Conservation (phyloP, 30 jellyfish, hydroid and myxozoan species). For the Pelagia noctiluca region DNA sequence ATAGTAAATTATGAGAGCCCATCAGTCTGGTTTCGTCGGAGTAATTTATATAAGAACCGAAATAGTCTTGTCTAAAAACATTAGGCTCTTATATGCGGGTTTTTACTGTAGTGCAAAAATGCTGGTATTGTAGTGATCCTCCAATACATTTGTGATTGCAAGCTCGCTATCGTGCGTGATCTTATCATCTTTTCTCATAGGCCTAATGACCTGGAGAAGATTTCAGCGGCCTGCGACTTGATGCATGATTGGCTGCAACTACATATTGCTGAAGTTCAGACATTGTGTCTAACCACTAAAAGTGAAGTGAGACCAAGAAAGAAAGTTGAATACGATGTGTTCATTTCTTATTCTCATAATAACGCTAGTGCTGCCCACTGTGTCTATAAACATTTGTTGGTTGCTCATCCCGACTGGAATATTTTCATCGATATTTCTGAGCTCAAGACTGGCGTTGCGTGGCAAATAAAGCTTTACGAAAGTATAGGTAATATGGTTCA, state of each 20-base stretch:
- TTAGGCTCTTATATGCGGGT: too few relatives aligned
- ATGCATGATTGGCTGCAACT: slow-evolving; percentile 47
- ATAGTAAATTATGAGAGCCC: too few relatives aligned
- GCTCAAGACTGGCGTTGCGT: slow-evolving; percentile 75
- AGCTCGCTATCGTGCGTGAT: too few relatives aligned
- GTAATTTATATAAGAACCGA: too few relatives aligned
- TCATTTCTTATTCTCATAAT: slow-evolving; percentile 75
- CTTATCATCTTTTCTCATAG: too few relatives aligned
- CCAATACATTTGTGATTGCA: too few relatives aligned
- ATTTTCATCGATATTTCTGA: slow-evolving; percentile 75
- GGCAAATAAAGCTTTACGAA: slow-evolving; percentile 73
- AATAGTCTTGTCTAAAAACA: too few relatives aligned
- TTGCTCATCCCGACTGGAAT: slow-evolving; percentile 70
- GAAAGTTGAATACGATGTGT: slow-evolving; percentile 61
- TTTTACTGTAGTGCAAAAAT: too few relatives aligned
- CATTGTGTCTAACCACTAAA: too few relatives aligned
- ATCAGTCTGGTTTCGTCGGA: too few relatives aligned
- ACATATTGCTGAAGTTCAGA: slow-evolving; percentile 43
- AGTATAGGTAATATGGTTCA: slow-evolving; percentile 63
- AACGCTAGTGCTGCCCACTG: slow-evolving; percentile 53
- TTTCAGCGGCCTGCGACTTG: slow-evolving; percentile 47
- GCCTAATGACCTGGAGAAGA: slow-evolving; percentile 50
- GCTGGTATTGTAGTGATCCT: too few relatives aligned
- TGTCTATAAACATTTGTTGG: slow-evolving; percentile 5
- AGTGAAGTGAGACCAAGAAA: too few relatives aligned